phyloP scores from a whole-genome alignment of 2,797 vertebrate genomes.

The Eulemur albifrons region DNA sequence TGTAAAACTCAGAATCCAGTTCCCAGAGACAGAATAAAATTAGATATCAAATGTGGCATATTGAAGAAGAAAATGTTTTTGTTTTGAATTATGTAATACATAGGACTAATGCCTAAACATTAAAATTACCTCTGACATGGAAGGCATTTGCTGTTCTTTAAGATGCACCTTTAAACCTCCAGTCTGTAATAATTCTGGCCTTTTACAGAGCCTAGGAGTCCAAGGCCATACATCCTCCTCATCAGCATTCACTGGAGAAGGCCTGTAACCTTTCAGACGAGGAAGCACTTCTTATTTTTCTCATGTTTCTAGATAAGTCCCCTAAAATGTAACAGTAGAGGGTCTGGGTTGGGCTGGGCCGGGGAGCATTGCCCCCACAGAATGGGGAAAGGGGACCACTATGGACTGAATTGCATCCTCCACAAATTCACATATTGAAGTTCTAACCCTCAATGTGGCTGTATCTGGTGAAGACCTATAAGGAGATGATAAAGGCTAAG shows the following conservation, averaged over 20 bases:
- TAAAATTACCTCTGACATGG: neutral
- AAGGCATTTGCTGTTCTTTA: neutral
- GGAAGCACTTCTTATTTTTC: neutral
- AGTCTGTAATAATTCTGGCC: neutral
- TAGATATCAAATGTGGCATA: neutral
- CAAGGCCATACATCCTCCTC: neutral
- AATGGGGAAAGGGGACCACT: neutral
- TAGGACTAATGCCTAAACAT: neutral
- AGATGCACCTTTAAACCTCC: neutral
- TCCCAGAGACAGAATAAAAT: neutral
- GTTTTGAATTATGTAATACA: neutral
- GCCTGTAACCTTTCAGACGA: neutral
- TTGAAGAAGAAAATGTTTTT: constrained; percentile 18
- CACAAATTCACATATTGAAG: no score
- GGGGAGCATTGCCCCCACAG: neutral
- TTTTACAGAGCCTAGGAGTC: neutral
- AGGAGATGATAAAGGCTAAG: neutral
- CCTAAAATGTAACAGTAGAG: neutral
- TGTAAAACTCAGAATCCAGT: neutral
- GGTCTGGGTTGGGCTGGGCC: neutral
- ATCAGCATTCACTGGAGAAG: neutral
- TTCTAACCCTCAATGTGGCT: neutral
- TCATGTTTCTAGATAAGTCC: neutral
- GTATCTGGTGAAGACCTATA: neutral
- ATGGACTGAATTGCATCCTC: neutral